These are phyloP conservation scores for Aphelocoma coerulescens DNA, from an alignment of 2,113 vertebrate genomes.

Conservation along the genomic window DNA sequence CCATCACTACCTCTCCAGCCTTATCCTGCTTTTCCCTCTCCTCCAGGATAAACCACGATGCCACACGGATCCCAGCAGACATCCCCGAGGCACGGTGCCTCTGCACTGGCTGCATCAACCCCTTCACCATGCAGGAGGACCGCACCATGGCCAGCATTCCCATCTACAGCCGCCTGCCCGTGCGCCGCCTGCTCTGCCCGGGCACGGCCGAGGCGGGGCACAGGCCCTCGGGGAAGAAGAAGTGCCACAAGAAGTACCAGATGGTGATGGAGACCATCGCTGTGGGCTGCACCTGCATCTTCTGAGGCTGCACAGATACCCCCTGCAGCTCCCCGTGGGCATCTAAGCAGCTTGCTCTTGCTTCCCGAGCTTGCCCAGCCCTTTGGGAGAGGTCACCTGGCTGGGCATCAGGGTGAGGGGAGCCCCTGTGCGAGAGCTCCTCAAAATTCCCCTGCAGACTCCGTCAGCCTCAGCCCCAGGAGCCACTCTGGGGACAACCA, in stretches of 20 bases:
- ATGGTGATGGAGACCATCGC: slow-evolving; percentile 84
- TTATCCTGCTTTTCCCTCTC: neutral
- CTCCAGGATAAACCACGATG: slow-evolving; percentile 82
- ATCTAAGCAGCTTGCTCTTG: slow-evolving; percentile 23
- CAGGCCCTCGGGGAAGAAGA: slow-evolving; percentile 5
- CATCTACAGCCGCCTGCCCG: slow-evolving; percentile 83
- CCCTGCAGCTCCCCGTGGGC: neutral
- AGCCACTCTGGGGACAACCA: neutral
- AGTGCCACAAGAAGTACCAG: slow-evolving; percentile 71
- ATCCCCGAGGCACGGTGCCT: slow-evolving; percentile 81
- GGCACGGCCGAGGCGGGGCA: neutral
- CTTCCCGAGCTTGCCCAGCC: neutral
- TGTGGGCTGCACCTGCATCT: slow-evolving; percentile 86
- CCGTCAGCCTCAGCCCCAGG: neutral
- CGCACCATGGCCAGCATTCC: slow-evolving; percentile 84
- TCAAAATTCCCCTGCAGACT: neutral
- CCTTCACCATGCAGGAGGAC: slow-evolving; percentile 87
- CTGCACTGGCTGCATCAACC: slow-evolving; percentile 83
- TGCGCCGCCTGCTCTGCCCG: slow-evolving; percentile 76
- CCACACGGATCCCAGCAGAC: slow-evolving; percentile 74
- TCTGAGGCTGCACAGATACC: slow-evolving; percentile 60
- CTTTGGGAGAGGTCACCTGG: neutral
- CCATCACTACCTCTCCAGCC: neutral
- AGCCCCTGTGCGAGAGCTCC: neutral
- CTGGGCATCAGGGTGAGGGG: neutral